Percentiles rank a stretch among this genome's conserved stretches.
Evolutionary conservation across 2,113 vertebrate species (phyloP).

Genomic region (Romanogobio albipinnatus): DNA sequence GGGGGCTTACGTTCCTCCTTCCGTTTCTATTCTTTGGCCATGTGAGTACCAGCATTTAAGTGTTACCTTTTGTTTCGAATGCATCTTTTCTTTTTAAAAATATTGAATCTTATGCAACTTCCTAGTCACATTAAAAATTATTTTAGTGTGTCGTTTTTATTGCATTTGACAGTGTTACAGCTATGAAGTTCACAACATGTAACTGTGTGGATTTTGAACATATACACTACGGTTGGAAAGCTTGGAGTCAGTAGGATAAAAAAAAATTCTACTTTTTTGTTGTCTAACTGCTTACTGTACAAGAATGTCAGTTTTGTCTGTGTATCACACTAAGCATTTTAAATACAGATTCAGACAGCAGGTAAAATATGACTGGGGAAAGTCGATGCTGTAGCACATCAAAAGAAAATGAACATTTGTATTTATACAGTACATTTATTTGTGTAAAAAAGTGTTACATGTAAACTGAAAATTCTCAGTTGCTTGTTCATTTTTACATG

Average conservation of each 20-base stretch:
- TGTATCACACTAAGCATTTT: too few species aligned
- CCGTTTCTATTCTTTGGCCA: constrained; percentile 97
- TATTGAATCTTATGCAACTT: not conserved
- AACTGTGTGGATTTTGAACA: not conserved
- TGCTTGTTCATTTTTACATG: too few species aligned
- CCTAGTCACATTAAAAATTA: not conserved
- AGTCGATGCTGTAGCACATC: too few species aligned
- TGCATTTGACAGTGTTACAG: not conserved
- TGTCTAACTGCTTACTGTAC: too few species aligned
- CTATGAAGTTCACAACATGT: not conserved
- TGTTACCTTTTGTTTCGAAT: not conserved
- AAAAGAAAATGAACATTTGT: too few species aligned
- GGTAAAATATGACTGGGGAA: too few species aligned
- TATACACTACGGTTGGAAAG: not conserved
- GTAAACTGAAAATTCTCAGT: too few species aligned
- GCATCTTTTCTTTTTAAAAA: not conserved
- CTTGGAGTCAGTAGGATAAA: not conserved
- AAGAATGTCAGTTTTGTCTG: too few species aligned
- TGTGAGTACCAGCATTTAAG: constrained; percentile 79
- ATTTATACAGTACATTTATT: too few species aligned
- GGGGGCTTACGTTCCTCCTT: constrained; percentile 94
- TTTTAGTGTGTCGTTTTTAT: not conserved
- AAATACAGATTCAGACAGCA: too few species aligned
- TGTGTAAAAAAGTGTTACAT: too few species aligned
- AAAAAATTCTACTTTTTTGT: too few species aligned